A percentile compares a stretch with the other conserved stretches of the same genome.
These are phyloP conservation scores for Thysanoteuthis rhombus DNA, from an alignment of 2,888 invertebrate genomes.

Conservation along the genomic window DNA sequence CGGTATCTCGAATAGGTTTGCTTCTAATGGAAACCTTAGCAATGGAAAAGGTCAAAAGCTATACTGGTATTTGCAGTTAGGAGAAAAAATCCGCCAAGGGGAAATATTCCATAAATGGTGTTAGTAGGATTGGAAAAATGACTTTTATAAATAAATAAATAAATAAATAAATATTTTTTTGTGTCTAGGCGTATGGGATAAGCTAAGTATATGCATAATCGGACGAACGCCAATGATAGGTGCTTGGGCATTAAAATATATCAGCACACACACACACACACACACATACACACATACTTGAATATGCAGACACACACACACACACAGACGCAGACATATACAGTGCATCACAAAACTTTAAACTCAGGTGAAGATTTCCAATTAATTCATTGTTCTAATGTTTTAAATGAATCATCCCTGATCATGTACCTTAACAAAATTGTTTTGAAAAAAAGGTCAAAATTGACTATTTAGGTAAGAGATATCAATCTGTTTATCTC, in stretches of 20 bases:
- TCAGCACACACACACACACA: not conserved
- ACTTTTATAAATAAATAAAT: not conserved
- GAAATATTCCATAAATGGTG: not conserved
- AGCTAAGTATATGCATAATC: not conserved
- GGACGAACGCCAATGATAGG: not conserved
- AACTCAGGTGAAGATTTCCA: no score
- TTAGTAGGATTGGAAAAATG: not conserved
- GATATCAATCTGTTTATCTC: no score
- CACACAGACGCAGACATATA: not conserved
- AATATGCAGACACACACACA: not conserved
- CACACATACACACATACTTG: accelerated
- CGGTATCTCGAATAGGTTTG: not conserved
- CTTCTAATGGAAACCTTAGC: not conserved
- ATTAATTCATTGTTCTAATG: no score
- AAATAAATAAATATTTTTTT: not conserved
- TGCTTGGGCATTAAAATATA: not conserved
- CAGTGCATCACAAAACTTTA: no score
- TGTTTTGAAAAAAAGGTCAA: no score
- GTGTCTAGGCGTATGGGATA: not conserved
- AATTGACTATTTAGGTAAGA: no score
- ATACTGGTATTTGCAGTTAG: not conserved
- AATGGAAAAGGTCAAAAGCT: not conserved
- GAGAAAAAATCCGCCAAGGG: not conserved
- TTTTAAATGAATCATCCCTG: no score
- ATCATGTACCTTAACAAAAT: no score